Conservation (phyloP, 2,113 vertebrate genomes). For the Lycaon pictus region DNA sequence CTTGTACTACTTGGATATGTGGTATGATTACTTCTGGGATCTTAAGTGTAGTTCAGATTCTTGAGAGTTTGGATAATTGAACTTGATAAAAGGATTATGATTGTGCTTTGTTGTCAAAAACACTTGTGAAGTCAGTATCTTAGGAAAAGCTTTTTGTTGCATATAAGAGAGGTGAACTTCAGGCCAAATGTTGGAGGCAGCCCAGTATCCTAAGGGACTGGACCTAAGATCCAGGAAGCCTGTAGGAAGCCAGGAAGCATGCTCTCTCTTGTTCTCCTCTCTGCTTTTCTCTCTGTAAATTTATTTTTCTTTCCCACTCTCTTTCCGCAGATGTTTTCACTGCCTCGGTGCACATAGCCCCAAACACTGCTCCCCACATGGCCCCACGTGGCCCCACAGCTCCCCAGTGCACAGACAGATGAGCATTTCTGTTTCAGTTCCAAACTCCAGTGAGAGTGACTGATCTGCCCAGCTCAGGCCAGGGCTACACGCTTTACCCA, state of each 20-base stretch:
- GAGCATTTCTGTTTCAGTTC: background rate
- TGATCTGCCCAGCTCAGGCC: background rate
- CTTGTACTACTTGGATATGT: background rate
- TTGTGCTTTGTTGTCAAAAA: conserved; percentile 14
- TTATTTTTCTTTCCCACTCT: background rate
- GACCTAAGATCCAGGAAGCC: background rate
- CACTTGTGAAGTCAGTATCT: background rate
- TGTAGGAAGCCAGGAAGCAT: background rate
- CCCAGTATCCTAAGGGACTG: background rate
- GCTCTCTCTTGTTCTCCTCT: background rate
- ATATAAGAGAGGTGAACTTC: background rate
- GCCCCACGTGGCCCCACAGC: too few species aligned
- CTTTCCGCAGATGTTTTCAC: background rate
- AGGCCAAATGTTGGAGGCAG: background rate
- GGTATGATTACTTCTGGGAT: background rate
- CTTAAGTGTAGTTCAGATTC: background rate
- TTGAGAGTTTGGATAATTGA: conserved; percentile 12
- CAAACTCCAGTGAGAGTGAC: background rate
- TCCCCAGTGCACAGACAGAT: background rate
- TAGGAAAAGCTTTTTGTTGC: background rate
- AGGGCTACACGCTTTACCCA: background rate
- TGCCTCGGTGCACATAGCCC: background rate
- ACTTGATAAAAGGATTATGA: background rate
- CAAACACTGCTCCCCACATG: background rate
- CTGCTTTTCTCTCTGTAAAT: background rate